phyloP scores from a whole-genome alignment of 2,888 invertebrate genomes.

The Muscina levida region DNA sequence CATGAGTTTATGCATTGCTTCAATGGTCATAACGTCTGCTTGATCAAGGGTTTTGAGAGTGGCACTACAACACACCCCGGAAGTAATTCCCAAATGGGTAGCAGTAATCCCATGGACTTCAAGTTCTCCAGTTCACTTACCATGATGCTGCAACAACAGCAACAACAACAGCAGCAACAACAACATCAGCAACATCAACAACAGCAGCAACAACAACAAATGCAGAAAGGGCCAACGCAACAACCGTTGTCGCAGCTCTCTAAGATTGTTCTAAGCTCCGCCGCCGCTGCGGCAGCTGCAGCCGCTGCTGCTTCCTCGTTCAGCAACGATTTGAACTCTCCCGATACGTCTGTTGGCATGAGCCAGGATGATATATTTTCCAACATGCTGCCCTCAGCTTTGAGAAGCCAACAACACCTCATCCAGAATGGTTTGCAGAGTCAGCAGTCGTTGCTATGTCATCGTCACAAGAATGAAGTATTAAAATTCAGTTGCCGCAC shows the following conservation, averaged over 20 bases:
- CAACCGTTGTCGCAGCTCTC: constrained; percentile 77
- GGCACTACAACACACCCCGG: constrained; percentile 50
- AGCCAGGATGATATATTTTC: constrained; percentile 55
- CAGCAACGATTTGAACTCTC: constrained; percentile 55
- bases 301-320: constrained; percentile 61
- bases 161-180: constrained; percentile 59
- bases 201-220: constrained; percentile 63
- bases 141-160: constrained; percentile 73
- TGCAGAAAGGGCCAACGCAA: constrained; percentile 60
- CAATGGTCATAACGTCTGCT: constrained; percentile 94
- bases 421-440: constrained; percentile 37
- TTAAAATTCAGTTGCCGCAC: constrained; percentile 96
- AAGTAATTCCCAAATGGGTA: constrained; percentile 58
- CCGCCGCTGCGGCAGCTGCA: constrained; percentile 63
- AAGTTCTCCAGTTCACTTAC: constrained; percentile 77
- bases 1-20: constrained; percentile 99
- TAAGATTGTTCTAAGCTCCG: constrained; percentile 73
- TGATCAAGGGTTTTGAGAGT: constrained; percentile 76
- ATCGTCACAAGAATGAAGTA: constrained; percentile 93
- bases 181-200: constrained; percentile 66
- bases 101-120: constrained; percentile 67
- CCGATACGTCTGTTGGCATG: constrained; percentile 40
- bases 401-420: constrained; percentile 47
- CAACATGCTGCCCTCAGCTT: constrained; percentile 53
- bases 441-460: constrained; percentile 82